A percentile compares a stretch with the other conserved stretches of the same genome.
Conservation (phyloP, 2,113 vertebrate genomes). For the Lepus timidus region DNA sequence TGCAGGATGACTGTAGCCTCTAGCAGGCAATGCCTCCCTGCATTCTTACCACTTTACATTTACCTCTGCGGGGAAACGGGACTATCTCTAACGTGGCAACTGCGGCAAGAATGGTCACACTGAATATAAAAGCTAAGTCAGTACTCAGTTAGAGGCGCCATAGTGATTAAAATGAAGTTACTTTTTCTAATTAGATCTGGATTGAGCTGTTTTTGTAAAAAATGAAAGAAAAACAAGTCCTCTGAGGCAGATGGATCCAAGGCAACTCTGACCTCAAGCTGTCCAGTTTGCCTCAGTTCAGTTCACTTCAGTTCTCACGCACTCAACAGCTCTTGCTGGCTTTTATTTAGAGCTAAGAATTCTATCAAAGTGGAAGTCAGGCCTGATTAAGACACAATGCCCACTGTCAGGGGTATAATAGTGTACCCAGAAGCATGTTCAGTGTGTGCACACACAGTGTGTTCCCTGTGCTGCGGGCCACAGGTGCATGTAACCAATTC, state of each 20-base stretch:
- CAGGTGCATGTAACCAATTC: background rate
- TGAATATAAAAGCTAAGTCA: background rate
- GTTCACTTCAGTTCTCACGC: background rate
- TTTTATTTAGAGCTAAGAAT: background rate
- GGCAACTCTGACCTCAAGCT: background rate
- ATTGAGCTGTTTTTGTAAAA: background rate
- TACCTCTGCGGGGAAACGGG: background rate
- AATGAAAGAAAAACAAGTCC: background rate
- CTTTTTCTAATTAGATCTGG: slow-evolving; percentile 30
- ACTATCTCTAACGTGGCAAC: background rate
- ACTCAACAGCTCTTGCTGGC: background rate
- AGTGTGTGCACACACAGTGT: background rate
- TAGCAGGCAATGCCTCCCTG: background rate
- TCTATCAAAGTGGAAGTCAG: background rate
- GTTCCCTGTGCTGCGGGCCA: background rate
- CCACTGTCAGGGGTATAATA: background rate
- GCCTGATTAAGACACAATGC: background rate
- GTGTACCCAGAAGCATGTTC: too few species aligned
- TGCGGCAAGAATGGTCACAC: background rate
- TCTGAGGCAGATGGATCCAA: background rate
- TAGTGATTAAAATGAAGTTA: slow-evolving; percentile 42
- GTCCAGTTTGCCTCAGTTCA: background rate
- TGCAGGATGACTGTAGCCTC: background rate
- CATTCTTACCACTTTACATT: background rate
- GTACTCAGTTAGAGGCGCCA: slow-evolving; percentile 32